These are phyloP conservation scores for Ophraella communa DNA, from an alignment of 2,888 invertebrate species.

Conservation along the genomic window DNA sequence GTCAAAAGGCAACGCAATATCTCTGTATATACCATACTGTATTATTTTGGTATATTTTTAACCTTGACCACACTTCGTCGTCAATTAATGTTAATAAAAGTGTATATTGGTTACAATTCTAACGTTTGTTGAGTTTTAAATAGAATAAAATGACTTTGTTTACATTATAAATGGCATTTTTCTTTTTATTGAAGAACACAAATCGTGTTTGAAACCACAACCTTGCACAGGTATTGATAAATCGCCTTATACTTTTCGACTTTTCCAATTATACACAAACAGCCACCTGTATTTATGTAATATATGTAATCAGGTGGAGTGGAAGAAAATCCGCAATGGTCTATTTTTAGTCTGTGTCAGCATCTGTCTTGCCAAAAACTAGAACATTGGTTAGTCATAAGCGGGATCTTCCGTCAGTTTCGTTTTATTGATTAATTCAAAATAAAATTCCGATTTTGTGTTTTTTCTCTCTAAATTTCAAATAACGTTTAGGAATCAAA, in stretches of 20 bases:
- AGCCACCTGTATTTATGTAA: conserved; percentile 28
- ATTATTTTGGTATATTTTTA: too few species aligned
- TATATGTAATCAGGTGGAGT: conserved; percentile 51
- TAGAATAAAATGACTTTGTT: too few species aligned
- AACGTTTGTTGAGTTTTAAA: too few species aligned
- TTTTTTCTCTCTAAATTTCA: too few species aligned
- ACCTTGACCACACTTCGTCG: too few species aligned
- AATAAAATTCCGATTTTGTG: not conserved
- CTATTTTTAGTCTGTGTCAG: conserved; percentile 53
- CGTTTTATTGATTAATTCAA: conserved; percentile 12
- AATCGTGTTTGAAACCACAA: not conserved
- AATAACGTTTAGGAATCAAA: too few species aligned
- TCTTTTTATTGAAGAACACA: not conserved
- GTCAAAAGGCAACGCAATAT: too few species aligned
- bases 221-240: not conserved
- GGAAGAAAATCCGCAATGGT: conserved; percentile 50
- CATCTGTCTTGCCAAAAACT: conserved; percentile 52
- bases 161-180: too few species aligned
- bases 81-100: too few species aligned
- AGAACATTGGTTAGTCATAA: conserved; percentile 55
- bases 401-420: conserved; percentile 50
- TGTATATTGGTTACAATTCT: too few species aligned
- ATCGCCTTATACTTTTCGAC: too few species aligned
- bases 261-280: conserved; percentile 6
- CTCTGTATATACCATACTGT: too few species aligned